phyloP scores from a whole-genome alignment of 2,113 vertebrate species.

The Tetraodon nigroviridis region DNA sequence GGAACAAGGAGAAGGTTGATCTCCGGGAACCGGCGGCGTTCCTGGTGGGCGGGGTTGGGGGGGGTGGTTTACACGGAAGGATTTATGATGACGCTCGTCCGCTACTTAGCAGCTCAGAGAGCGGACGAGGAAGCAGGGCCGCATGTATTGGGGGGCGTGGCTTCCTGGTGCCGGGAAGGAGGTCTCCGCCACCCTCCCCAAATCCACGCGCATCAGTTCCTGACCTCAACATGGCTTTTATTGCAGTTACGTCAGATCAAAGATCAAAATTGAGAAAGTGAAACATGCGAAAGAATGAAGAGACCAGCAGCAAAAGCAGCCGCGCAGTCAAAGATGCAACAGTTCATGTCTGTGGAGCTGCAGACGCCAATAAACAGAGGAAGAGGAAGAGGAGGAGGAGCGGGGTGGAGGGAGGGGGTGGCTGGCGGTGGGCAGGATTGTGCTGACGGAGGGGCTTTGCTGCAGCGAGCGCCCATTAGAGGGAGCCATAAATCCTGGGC shows the following conservation, averaged over 20 bases:
- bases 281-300: too few species aligned
- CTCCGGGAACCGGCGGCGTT: constrained; percentile 54
- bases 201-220: too few species aligned
- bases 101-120: constrained; percentile 70
- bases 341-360: not conserved
- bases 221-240: too few species aligned
- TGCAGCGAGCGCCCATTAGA: constrained; percentile 78
- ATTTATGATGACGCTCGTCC: constrained; percentile 66
- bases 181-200: too few species aligned
- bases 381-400: constrained; percentile 1
- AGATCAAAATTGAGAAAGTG: too few species aligned
- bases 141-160: too few species aligned
- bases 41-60: constrained; percentile 32
- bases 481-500: constrained; percentile 82
- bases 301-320: too few species aligned
- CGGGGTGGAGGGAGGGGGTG: constrained; percentile 56
- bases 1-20: constrained; percentile 23
- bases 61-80: constrained; percentile 62
- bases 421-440: constrained; percentile 66
- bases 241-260: too few species aligned
- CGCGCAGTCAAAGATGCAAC: too few species aligned
- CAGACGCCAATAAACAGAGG: too few species aligned
- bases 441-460: constrained; percentile 79
- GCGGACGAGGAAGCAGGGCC: too few species aligned
- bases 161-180: too few species aligned